Evolutionary conservation across 2,113 vertebrate species (phyloP), one percentile per base, ranked within the genome.

Genomic region (Ondatra zibethicus): DNA sequence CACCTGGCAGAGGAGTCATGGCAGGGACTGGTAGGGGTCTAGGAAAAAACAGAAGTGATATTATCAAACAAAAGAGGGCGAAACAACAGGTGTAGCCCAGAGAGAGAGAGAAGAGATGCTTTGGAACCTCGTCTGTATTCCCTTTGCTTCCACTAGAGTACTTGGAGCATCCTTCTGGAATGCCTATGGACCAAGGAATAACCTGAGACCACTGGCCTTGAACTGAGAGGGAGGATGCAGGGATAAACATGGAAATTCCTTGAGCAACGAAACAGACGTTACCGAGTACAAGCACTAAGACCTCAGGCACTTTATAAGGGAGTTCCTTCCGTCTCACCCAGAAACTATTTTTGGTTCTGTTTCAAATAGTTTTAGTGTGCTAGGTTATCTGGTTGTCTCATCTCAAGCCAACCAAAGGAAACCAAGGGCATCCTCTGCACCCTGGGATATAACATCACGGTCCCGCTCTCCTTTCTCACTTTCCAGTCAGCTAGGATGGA

Each of bases 361-460:
- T 96, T 95, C 86, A 90, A 94, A 87, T 23, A 82, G 93, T 96
- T 88, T 93, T 89, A 93, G 91, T 92, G n/a, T 88, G 31, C 14
- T 78, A 92, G 42, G 16, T 77, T 91, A 89, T 95, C 47, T 70
- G 73, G 27, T 52, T 91, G 45, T 36, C 23, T 25, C 50, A 63
- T 75, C 36, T 55, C 29, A 45, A 96, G 82, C 16, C 76, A 89
- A 82, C 17, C 66, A 58, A 80, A 96, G 39, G 61, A 84, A 89
- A 86, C 73, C 76, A 88, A 84, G 77, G 45, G 14, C 14, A 78
- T 72, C 58, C 16, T 77, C 25, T 65, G 91, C 27, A 11, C 47
- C 36, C 25, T 89, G 86, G 47, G 50, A 55, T 66, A 39, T 82
- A 66, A 92, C 19, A 27, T 89, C 75, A 80, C 29, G 2, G 12